Evolutionary conservation across 35 echinoderm and acorn worm species (phyloP), one percentile per base, ranked within the genome.

Genomic region (Holothuria glaberrima): DNA sequence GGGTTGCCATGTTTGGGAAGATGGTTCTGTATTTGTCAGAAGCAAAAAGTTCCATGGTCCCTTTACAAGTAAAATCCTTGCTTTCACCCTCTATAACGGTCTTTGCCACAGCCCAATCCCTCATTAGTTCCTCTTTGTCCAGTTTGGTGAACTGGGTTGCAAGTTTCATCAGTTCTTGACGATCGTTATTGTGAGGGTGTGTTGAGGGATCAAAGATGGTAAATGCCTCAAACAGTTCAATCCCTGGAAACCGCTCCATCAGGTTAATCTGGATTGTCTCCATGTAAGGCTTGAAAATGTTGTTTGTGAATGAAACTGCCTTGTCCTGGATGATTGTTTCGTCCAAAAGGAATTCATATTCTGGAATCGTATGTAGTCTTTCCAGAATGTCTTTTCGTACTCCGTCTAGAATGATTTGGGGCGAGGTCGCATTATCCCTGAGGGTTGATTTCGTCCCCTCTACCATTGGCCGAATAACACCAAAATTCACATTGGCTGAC

Each of bases 401-500:
- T 44, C 12, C 33, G 20, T 78, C 74, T 9, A 78, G 33, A 22
- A 78, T 78, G 12, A 36, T 38, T 78, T 78, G 13, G 12, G 74
- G 71, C 9, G 74, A 16, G 32, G 12, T 10, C 0, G 74, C 32
- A 17, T 45, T 17, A 21, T 38, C 45, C n/a, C 74, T 78, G 12
- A 78, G 74, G 74, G 74, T 78, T 78, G 74, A 36, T 44, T 78
- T 78, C 6, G 74, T 78, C 74, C 74, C 74, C 21, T 78, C 31
- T 22, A 78, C 74, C 73, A 77, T 77, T 9, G 73, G 73, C 30
- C 73, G 36, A 48, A 77, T 77, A 14, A 77, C 73, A 22, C 74
- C 74, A 24, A 78, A 78, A 22, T 78, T 78, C 33, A 78, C 74
- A 48, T 78, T 78, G 30, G 74, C 9, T 0, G 74, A 44, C 86